Percentiles rank a stretch among this genome's conserved stretches.
Conservation (phyloP, 1,140 invertebrate genomes). For the Calliphora vicina region DNA sequence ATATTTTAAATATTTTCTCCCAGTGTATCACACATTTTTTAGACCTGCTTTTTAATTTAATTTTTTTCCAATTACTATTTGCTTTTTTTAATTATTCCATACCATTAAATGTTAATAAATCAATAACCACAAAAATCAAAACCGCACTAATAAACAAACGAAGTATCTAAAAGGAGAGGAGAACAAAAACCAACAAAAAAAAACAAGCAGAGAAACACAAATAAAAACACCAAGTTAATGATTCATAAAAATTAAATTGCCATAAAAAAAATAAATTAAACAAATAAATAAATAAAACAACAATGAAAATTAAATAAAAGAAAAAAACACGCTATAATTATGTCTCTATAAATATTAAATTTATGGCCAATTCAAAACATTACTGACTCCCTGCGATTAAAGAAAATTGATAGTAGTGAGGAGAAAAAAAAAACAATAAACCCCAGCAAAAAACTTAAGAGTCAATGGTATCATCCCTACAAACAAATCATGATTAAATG, state of each 20-base stretch:
- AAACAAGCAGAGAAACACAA: background rate
- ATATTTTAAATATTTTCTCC: no score
- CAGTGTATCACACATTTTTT: no score
- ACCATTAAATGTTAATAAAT: slow-evolving; percentile 1
- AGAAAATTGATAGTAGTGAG: no score
- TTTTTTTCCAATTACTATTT: no score
- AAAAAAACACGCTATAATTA: background rate
- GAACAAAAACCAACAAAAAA: no score
- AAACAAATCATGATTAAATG: no score
- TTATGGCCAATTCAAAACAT: background rate
- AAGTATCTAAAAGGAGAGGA: no score
- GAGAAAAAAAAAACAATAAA: no score
- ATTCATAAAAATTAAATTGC: slow-evolving; percentile 1
- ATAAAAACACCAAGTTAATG: background rate
- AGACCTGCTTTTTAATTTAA: no score
- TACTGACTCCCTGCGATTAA: no score
- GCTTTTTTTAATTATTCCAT: background rate
- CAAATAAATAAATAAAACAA: background rate
- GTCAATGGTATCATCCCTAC: no score
- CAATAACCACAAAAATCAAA: slow-evolving; percentile 10
- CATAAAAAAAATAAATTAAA: background rate
- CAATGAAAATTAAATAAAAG: background rate
- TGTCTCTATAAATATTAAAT: background rate
- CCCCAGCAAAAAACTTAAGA: no score
- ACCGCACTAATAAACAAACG: background rate